Conservation (phyloP, 2,113 vertebrate genomes). For the Neolamprologus devosi region DNA sequence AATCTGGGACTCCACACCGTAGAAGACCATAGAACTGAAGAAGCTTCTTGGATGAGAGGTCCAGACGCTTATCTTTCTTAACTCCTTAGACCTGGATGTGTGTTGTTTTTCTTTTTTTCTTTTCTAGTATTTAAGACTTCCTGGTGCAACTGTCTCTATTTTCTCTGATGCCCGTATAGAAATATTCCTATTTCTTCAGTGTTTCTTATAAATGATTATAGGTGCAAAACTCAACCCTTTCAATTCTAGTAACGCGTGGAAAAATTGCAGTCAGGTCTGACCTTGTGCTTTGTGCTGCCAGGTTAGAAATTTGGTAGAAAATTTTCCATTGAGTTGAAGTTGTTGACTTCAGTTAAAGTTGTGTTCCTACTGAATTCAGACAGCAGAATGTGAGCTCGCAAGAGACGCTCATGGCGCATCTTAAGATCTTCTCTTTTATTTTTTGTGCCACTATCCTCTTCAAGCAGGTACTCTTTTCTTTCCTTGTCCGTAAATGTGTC, state of each 20-base stretch:
- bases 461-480: conserved; percentile 48
- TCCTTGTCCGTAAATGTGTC: too few relatives aligned
- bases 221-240: background rate
- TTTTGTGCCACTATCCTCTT: conserved; percentile 57
- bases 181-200: background rate
- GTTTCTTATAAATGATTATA: background rate
- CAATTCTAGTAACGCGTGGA: background rate
- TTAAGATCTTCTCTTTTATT: background rate
- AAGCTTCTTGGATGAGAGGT: background rate
- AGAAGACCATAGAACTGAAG: background rate
- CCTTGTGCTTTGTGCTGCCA: background rate
- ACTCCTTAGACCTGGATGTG: background rate
- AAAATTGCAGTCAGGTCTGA: background rate
- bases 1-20: background rate
- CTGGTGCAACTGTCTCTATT: background rate
- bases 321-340: background rate
- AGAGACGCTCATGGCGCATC: background rate
- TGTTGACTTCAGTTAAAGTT: background rate
- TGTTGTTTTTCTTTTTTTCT: background rate
- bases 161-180: background rate
- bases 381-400: background rate
- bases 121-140: background rate
- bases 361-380: background rate
- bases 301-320: background rate
- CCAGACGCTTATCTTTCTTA: background rate